Base-by-base conservation (phyloP, 2,888 invertebrate species). In the Serripes groenlandicus region DNA sequence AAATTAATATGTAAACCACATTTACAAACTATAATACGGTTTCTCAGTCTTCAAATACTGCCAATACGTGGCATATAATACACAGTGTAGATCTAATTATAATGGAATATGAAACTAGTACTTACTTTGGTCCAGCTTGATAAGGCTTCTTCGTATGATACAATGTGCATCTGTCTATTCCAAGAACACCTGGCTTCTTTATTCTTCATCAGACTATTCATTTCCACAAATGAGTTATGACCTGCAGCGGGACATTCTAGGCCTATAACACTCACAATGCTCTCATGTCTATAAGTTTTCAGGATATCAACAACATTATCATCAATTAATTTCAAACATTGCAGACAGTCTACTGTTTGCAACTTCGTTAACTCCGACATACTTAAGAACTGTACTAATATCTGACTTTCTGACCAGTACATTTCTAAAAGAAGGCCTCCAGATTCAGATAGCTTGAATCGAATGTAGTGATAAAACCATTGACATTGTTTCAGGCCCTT, bases 401-500 rank as follows among this genome's bases (percentile, higher is more conserved):
- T 69, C 5, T 52, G 28, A n/a, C 23, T 30, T 18, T 69, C 30
- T 30, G 69, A 69, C 69, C 69, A 69, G n/a, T 28, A 52, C 30
- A 69, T 69, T 37, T 69, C 69, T 3, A 69, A 32, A 11, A 52
- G 69, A 7, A n/a, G 5, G 3, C 32, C 30, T 26, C 52, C 69
- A 3, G 62, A 28, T 5, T 69, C 30, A 2, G 49, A 23, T 7
- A 69, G 15, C 23, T 52, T 52, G 30, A 69, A 69, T 28, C 69
- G 52, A 28, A 26, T 26, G 30, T 69, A 69, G 18, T 69, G 49
- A 69, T 69, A 52, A 30, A 52, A 69, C 52, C 49, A 21, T 21
- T 52, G 69, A 15, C 18, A 7, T 7, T 2, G n/a, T 4, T 15
- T 52, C n/a, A 30, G 11, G 9, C 30, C 69, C 30, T 32, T 30